Conservation (phyloP, 2,888 invertebrate genomes). For the Stenurella melanura region DNA sequence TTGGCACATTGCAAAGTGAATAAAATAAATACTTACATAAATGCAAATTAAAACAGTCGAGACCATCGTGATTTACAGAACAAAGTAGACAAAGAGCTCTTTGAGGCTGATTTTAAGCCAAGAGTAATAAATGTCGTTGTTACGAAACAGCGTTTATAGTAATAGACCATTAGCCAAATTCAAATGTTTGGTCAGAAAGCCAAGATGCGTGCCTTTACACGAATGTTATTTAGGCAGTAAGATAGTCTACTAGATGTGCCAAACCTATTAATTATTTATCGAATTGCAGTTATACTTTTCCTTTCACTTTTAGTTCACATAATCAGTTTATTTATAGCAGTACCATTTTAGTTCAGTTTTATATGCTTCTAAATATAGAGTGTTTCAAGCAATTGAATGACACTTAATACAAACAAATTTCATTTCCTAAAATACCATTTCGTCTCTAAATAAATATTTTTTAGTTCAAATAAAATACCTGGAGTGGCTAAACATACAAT, state of each 20-base stretch:
- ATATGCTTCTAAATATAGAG: not conserved
- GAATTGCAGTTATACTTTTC: not conserved
- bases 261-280: slow-evolving; percentile 11
- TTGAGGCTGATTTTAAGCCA: slow-evolving; percentile 10
- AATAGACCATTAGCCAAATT: slow-evolving; percentile 23
- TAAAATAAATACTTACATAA: not conserved
- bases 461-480: too few species aligned
- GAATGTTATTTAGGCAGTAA: slow-evolving; percentile 22
- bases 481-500: too few species aligned
- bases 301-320: slow-evolving; percentile 20
- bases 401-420: too few species aligned
- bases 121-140: slow-evolving; percentile 23
- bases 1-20: not conserved
- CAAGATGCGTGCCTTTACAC: slow-evolving; percentile 23
- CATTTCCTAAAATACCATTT: too few species aligned
- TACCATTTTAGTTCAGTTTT: not conserved
- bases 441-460: too few species aligned
- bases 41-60: not conserved
- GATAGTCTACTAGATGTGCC: slow-evolving; percentile 18
- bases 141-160: slow-evolving; percentile 25
- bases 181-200: slow-evolving; percentile 34
- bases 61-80: not conserved
- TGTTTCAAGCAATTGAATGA: not conserved
- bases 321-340: not conserved
- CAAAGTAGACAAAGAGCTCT: slow-evolving; percentile 21